phyloP scores from a whole-genome alignment of 2,888 invertebrate species.

The Megamerina dolium region DNA sequence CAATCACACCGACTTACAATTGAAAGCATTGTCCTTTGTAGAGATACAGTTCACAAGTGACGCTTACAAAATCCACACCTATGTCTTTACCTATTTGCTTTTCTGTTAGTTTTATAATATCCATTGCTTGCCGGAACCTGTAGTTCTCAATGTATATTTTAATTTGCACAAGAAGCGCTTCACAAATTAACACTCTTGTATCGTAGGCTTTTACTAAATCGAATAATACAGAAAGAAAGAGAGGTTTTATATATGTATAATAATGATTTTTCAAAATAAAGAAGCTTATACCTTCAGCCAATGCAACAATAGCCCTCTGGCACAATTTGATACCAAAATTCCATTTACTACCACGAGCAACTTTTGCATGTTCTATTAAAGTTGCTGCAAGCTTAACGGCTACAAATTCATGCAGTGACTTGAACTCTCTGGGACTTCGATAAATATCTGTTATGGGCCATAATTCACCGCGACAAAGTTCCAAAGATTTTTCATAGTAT shows the following conservation, averaged over 20 bases:
- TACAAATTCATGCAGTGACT: slow-evolving; percentile 25
- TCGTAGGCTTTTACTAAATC: neutral
- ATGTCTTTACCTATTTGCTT: neutral
- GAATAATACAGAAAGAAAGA: neutral
- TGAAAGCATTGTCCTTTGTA: neutral
- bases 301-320: slow-evolving; percentile 25
- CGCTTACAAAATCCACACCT: neutral
- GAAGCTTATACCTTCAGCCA: slow-evolving; percentile 34
- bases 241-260: neutral
- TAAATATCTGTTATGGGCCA: slow-evolving; percentile 26
- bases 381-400: slow-evolving; percentile 25
- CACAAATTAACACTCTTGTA: neutral
- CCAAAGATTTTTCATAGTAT: slow-evolving; percentile 24
- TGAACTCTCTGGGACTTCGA: neutral
- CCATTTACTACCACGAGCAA: slow-evolving; percentile 22
- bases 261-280: no score
- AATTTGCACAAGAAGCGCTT: neutral
- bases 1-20: neutral
- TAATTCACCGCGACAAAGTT: slow-evolving; percentile 27
- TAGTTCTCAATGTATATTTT: neutral
- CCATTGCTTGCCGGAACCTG: neutral
- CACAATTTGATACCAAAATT: slow-evolving; percentile 29
- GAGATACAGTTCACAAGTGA: neutral
- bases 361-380: slow-evolving; percentile 23
- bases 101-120: neutral